phyloP scores from a whole-genome alignment of 2,113 vertebrate species.

The Lophochroa leadbeateri region DNA sequence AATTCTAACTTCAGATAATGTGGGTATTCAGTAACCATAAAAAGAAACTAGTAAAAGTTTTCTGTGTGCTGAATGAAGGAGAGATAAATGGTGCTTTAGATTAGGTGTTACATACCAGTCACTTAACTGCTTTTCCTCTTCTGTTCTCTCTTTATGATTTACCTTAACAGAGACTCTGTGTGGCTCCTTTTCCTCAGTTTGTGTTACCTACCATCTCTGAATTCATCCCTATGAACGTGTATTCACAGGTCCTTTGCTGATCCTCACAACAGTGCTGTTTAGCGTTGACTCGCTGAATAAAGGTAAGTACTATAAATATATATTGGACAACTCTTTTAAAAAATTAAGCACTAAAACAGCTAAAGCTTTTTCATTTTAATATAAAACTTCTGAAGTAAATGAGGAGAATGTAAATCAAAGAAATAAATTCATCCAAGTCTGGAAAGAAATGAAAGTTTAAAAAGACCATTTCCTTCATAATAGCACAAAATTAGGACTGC shows the following conservation, averaged over 20 bases:
- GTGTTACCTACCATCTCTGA: neutral
- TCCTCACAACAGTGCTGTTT: neutral
- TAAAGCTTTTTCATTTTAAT: neutral
- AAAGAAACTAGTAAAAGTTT: neutral
- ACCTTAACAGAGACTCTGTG: neutral
- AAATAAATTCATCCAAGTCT: neutral
- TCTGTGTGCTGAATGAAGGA: conserved; percentile 1
- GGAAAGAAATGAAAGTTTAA: neutral
- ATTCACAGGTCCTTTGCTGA: neutral
- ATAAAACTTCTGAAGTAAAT: neutral
- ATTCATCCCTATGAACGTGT: neutral
- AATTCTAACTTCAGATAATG: conserved; percentile 8
- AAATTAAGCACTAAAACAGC: neutral
- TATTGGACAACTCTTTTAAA: neutral
- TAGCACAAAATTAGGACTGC: neutral
- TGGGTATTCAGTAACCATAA: neutral
- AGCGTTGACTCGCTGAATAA: neutral
- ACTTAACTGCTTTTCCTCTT: neutral
- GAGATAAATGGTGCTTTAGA: neutral
- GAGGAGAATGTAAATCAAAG: neutral
- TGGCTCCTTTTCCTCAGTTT: neutral
- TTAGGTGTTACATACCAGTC: neutral
- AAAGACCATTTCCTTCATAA: neutral
- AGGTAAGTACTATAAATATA: neutral
- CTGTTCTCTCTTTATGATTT: neutral